Conservation (phyloP, 2,888 invertebrate genomes). For the Pandemis cinnamomeana region DNA sequence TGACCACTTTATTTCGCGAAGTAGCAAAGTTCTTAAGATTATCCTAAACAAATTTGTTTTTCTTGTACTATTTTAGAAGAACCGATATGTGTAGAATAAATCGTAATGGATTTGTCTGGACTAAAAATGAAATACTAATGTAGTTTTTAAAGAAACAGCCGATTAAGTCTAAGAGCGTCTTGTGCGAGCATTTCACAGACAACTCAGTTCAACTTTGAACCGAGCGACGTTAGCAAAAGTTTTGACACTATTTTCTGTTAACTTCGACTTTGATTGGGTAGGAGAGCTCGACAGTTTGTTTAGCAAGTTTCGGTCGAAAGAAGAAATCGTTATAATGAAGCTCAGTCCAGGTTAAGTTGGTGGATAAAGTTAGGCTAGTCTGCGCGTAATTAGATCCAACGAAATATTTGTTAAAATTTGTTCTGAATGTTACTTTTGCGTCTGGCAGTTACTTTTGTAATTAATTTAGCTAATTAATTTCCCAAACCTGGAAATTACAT, state of each 20-base stretch:
- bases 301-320: conserved; percentile 43
- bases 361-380: conserved; percentile 17
- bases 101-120: not conserved
- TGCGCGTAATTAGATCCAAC: conserved; percentile 10
- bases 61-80: not conserved
- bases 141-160: conserved; percentile 24
- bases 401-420: conserved; percentile 16
- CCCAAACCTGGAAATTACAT: conserved; percentile 20
- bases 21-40: too few species aligned
- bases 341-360: conserved; percentile 21
- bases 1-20: too few species aligned
- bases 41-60: not conserved
- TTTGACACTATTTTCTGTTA: conserved; percentile 71
- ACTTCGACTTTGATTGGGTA: conserved; percentile 74
- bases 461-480: conserved; percentile 43
- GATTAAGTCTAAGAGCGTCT: conserved; percentile 46
- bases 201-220: conserved; percentile 54
- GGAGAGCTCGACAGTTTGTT: conserved; percentile 57
- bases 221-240: conserved; percentile 61
- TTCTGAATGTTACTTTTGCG: not conserved
- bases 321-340: conserved; percentile 39
- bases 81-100: not conserved
- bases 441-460: conserved; percentile 15
- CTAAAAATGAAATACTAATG: not conserved
- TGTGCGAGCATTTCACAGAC: conserved; percentile 53